These are phyloP conservation scores for Eulemur macaco DNA, from an alignment of 2,113 vertebrate genomes.

Conservation along the genomic window DNA sequence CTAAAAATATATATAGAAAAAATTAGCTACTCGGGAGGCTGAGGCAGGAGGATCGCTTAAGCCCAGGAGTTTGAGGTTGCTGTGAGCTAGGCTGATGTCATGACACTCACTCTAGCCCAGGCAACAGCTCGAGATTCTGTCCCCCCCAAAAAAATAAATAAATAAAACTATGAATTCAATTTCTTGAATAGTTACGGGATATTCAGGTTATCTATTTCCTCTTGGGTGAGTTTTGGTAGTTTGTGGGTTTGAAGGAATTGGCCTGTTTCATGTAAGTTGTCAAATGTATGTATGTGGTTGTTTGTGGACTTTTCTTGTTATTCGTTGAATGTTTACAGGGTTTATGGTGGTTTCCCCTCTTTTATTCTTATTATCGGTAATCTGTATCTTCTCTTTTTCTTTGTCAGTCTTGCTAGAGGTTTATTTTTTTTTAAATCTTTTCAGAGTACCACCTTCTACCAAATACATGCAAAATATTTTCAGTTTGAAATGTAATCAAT, in stretches of 20 bases:
- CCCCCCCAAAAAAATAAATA: too few relatives aligned
- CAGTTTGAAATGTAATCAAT: neutral
- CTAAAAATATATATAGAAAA: too few relatives aligned
- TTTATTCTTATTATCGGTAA: neutral
- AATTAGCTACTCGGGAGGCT: too few relatives aligned
- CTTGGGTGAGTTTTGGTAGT: neutral
- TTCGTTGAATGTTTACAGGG: neutral
- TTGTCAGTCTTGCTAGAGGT: neutral
- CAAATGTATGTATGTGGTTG: neutral
- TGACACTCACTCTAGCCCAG: too few relatives aligned
- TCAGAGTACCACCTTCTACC: neutral
- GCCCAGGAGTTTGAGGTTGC: too few relatives aligned
- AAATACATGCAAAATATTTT: neutral
- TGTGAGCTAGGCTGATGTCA: too few relatives aligned
- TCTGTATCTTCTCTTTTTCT: neutral
- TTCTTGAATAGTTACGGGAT: neutral
- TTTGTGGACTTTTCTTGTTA: neutral
- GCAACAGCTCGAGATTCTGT: too few relatives aligned
- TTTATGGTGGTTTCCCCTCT: neutral
- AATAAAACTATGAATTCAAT: neutral
- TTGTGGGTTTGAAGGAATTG: constrained; percentile 20
- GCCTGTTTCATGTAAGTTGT: neutral
- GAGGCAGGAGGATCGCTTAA: too few relatives aligned
- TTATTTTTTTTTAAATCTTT: neutral
- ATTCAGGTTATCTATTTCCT: neutral